phyloP scores from a whole-genome alignment of 64 coral and sea anemone genomes.

The Montipora capricornis region DNA sequence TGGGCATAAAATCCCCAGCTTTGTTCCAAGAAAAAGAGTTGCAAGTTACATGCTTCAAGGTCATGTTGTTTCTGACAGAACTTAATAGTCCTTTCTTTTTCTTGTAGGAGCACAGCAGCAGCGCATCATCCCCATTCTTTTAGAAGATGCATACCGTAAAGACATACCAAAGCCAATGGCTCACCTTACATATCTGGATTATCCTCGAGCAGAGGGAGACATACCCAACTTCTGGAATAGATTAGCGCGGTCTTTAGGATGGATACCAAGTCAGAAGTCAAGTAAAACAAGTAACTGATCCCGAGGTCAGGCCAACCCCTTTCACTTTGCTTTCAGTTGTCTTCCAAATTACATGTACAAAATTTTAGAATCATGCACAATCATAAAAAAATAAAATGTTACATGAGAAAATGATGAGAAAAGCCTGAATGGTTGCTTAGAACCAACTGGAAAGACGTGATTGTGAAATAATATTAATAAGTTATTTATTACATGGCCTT shows the following conservation, averaged over 20 bases:
- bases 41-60: too few species aligned
- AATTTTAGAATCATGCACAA: too few species aligned
- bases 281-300: background rate
- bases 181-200: conserved; percentile 19
- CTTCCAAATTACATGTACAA: too few species aligned
- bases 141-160: conserved; percentile 4
- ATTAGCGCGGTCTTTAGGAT: background rate
- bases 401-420: too few species aligned
- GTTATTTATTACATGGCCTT: too few species aligned
- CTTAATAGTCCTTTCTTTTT: background rate
- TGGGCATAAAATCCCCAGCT: too few species aligned
- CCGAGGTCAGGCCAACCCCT: background rate
- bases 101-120: conserved; percentile 10
- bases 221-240: background rate
- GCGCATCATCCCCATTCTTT: conserved; percentile 17
- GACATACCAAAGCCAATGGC: background rate
- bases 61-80: background rate
- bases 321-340: background rate
- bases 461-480: too few species aligned
- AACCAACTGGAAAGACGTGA: too few species aligned
- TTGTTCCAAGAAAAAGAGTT: too few species aligned
- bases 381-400: too few species aligned
- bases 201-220: background rate
- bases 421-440: too few species aligned
- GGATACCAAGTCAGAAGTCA: background rate